phyloP scores from a whole-genome alignment of 2,113 vertebrate genomes.

The Nanger granti region DNA sequence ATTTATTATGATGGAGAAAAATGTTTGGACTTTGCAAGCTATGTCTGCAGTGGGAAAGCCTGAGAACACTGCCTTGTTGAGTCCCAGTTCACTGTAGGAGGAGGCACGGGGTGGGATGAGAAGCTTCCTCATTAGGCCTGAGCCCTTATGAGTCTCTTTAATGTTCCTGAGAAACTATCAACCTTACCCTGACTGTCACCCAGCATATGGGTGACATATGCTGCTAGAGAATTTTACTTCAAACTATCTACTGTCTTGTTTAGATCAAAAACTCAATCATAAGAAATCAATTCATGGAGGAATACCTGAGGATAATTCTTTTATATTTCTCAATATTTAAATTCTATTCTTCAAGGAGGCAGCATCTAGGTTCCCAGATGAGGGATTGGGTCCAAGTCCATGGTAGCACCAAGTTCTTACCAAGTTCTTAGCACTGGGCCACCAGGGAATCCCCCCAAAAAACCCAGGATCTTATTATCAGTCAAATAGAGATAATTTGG shows the following conservation, averaged over 20 bases:
- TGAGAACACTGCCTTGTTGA: neutral
- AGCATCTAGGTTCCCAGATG: neutral
- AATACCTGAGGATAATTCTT: neutral
- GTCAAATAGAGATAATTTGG: neutral
- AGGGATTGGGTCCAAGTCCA: neutral
- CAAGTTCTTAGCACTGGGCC: neutral
- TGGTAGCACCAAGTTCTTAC: neutral
- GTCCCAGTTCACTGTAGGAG: neutral
- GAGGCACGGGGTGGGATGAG: accelerated
- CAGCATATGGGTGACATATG: neutral
- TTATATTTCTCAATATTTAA: neutral
- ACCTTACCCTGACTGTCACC: neutral
- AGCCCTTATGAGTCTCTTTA: neutral
- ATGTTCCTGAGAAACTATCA: neutral
- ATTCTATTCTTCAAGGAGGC: neutral
- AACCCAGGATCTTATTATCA: neutral
- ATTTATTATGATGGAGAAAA: neutral
- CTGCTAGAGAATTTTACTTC: neutral
- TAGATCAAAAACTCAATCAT: neutral
- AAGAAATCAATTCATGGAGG: neutral
- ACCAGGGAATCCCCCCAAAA: neutral
- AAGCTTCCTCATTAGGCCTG: too few species aligned
- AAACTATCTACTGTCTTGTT: neutral
- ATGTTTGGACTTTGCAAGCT: neutral
- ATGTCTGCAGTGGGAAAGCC: neutral